Evolutionary conservation across 2,113 vertebrate genomes (phyloP).

Genomic region (Heterocephalus glaber): DNA sequence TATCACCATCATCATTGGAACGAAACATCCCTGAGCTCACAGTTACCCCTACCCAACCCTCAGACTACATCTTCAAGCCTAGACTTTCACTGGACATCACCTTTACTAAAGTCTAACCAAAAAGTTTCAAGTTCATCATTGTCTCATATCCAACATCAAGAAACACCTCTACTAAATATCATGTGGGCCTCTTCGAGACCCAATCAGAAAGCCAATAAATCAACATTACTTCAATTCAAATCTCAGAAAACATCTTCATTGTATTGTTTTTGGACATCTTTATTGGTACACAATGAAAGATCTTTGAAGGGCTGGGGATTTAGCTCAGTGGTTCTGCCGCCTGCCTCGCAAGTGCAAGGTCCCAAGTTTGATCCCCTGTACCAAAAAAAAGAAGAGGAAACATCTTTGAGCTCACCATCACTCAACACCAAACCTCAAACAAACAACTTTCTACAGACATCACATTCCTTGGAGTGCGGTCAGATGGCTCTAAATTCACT

Average conservation of each 20-base stretch:
- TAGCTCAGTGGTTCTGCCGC: no score
- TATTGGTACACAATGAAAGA: neutral
- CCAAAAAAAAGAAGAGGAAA: no score
- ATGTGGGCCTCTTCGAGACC: conserved; percentile 5
- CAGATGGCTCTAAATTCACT: neutral
- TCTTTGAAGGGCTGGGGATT: no score
- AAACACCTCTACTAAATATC: neutral
- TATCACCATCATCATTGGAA: neutral
- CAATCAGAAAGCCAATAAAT: neutral
- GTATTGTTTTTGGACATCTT: conserved; percentile 44
- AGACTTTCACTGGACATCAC: neutral
- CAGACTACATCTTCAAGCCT: neutral
- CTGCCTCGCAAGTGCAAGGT: no score
- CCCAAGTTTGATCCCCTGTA: no score
- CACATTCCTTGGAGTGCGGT: neutral
- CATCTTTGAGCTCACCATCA: conserved; percentile 46
- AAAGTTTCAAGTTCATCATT: conserved; percentile 42
- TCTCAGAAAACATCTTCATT: conserved; percentile 41
- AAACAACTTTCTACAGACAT: neutral
- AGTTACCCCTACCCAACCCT: neutral
- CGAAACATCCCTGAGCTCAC: conserved; percentile 10
- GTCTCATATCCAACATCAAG: neutral
- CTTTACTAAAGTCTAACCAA: conserved; percentile 33
- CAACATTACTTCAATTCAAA: conserved; percentile 24
- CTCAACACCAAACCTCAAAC: neutral